Conservation (phyloP, 1,140 invertebrate genomes). For the Drosophila santomea region DNA sequence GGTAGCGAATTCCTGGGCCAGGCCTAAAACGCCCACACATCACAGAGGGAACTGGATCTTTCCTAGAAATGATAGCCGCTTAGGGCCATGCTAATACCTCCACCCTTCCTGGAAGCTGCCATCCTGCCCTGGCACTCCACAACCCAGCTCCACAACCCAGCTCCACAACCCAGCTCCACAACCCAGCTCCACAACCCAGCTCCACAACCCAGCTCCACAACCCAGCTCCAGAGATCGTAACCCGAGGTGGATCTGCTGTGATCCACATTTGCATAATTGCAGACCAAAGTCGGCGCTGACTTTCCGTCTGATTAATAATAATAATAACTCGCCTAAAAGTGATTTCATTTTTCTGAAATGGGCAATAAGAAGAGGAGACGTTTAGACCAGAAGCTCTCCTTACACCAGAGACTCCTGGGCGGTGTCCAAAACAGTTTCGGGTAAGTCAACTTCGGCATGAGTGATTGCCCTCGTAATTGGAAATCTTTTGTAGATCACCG, state of each 20-base stretch:
- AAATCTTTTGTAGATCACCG: conserved; percentile 5
- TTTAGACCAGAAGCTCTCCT: conserved; percentile 10
- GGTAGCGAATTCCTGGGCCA: conserved; percentile 56
- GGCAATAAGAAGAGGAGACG: conserved; percentile 20
- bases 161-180: not conserved
- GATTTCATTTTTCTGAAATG: conserved; percentile 40
- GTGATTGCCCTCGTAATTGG: not conserved
- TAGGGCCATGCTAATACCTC: conserved; percentile 65
- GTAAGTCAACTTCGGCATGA: conserved; percentile 30
- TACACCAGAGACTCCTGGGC: conserved; percentile 17
- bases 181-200: not conserved
- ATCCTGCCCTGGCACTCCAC: not conserved
- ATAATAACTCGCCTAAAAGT: conserved; percentile 30
- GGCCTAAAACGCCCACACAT: conserved; percentile 72
- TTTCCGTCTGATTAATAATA: conserved; percentile 20
- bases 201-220: not conserved
- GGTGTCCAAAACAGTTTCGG: conserved; percentile 29
- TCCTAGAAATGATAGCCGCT: conserved; percentile 67
- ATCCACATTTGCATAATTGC: conserved; percentile 67
- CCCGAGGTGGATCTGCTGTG: conserved; percentile 35
- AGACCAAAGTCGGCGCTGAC: conserved; percentile 47
- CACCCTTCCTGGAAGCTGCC: conserved; percentile 33
- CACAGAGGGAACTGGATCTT: conserved; percentile 33
- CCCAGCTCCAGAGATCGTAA: conserved; percentile 12
- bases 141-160: not conserved